These are phyloP conservation scores for Corythoichthys intestinalis DNA, from an alignment of 2,113 vertebrate genomes.

Conservation along the genomic window DNA sequence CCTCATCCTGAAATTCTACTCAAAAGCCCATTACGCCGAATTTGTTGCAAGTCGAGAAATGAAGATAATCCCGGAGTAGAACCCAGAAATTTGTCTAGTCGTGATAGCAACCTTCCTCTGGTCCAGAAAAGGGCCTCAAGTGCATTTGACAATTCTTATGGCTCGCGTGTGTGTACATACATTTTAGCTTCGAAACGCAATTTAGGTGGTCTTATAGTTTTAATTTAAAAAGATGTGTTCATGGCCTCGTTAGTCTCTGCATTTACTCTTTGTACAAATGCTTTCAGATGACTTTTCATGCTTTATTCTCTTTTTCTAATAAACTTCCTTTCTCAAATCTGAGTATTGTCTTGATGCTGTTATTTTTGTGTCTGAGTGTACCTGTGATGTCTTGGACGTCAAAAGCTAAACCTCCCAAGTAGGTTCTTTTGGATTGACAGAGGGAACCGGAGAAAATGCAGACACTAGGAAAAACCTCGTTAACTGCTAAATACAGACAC, in stretches of 20 bases:
- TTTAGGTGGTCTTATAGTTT: neutral
- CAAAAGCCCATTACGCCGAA: neutral
- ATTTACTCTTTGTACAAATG: slow-evolving; percentile 59
- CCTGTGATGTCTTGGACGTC: too few relatives aligned
- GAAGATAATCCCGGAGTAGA: neutral
- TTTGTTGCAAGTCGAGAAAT: neutral
- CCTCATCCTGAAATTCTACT: neutral
- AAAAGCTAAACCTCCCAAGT: too few relatives aligned
- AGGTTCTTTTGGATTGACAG: too few relatives aligned
- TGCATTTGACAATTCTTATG: slow-evolving; percentile 17
- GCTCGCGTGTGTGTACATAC: slow-evolving; percentile 55
- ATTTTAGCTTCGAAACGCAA: slow-evolving; percentile 23
- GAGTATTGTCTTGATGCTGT: neutral
- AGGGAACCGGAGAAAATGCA: too few relatives aligned
- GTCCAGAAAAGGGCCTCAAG: slow-evolving; percentile 72
- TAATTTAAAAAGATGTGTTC: slow-evolving; percentile 50
- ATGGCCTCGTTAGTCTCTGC: slow-evolving; percentile 10
- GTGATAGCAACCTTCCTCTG: slow-evolving; percentile 33
- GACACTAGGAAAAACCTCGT: too few relatives aligned
- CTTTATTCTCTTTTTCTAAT: neutral
- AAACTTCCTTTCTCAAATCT: neutral
- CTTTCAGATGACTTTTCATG: slow-evolving; percentile 53
- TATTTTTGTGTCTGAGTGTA: neutral
- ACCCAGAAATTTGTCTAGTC: neutral
- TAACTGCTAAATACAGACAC: too few relatives aligned